A percentile compares a stretch with the other conserved stretches of the same genome.
Conservation (phyloP, 92 coral and sea anemone species). For the Palythoa caribaeorum region DNA sequence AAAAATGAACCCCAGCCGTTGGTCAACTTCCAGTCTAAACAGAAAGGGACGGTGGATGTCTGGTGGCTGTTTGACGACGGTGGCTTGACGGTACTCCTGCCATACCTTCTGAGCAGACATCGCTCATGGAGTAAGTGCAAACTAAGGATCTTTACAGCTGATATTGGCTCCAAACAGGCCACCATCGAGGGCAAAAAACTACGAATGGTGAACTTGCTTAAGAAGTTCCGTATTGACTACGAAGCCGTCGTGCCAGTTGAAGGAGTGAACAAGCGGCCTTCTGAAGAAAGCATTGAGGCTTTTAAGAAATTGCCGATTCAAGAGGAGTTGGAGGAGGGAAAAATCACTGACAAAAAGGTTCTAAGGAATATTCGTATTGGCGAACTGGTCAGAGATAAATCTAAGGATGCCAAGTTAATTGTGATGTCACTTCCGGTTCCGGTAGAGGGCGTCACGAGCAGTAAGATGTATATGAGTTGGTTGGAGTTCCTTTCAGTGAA, state of each 20-base stretch:
- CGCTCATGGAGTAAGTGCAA: constrained; percentile 90
- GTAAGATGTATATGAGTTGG: constrained; percentile 98
- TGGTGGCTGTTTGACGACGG: constrained; percentile 99
- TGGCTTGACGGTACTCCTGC: constrained; percentile 88
- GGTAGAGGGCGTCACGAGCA: constrained; percentile 88
- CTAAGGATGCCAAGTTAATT: constrained; percentile 84
- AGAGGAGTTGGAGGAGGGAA: constrained; percentile 77
- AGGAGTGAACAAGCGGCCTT: constrained; percentile 79
- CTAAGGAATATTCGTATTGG: constrained; percentile 95
- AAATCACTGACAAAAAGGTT: constrained; percentile 77
- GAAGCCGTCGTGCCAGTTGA: constrained; percentile 77
- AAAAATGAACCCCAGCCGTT: constrained; percentile 19
- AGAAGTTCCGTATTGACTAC: constrained; percentile 92
- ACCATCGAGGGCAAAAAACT: constrained; percentile 69
- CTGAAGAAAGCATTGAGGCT: constrained; percentile 82
- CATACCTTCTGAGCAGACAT: constrained; percentile 87
- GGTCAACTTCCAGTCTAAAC: constrained; percentile 66
- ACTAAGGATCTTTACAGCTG: constrained; percentile 86
- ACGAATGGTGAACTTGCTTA: constrained; percentile 88
- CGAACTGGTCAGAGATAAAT: constrained; percentile 83
- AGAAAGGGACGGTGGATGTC: constrained; percentile 88
- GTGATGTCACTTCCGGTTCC: constrained; percentile 97
- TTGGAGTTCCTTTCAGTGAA: constrained; percentile 87
- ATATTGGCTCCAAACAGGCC: constrained; percentile 78
- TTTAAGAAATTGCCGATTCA: constrained; percentile 80